phyloP scores from a whole-genome alignment of 64 coral and sea anemone genomes.

The Montipora efflorescens region DNA sequence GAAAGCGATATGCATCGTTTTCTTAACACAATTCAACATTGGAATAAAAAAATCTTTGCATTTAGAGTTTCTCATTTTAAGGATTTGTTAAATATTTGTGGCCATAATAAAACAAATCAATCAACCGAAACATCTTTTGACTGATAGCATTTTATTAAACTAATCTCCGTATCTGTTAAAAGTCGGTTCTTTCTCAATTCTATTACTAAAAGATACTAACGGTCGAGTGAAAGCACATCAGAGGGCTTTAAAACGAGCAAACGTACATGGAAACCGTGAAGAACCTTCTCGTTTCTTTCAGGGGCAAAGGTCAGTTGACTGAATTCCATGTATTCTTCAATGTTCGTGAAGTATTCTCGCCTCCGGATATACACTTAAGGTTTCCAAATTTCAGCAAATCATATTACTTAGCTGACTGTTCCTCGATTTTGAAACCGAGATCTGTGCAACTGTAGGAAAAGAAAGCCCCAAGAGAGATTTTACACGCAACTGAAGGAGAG shows the following conservation, averaged over 20 bases:
- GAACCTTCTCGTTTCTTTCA: background rate
- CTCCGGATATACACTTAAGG: background rate
- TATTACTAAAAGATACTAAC: background rate
- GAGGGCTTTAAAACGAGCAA: background rate
- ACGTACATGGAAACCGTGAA: background rate
- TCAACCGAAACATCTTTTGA: background rate
- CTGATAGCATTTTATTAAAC: background rate
- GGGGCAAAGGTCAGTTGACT: conserved; percentile 34
- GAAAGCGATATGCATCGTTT: too few relatives aligned
- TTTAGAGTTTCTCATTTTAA: background rate
- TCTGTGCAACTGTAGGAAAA: background rate
- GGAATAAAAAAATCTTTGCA: too few relatives aligned
- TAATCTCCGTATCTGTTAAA: too few relatives aligned
- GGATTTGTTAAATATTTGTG: background rate
- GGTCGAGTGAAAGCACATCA: background rate
- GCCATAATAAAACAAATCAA: background rate
- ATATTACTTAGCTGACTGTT: background rate
- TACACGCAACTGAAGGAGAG: too few relatives aligned
- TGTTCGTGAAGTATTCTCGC: background rate
- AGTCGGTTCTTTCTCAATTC: too few relatives aligned
- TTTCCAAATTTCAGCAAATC: background rate
- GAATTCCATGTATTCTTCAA: conserved; percentile 19
- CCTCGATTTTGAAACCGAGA: background rate
- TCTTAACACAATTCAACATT: too few relatives aligned
- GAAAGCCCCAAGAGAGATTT: background rate